These are phyloP conservation scores for Prionailurus bengalensis DNA, from an alignment of 2,113 vertebrate genomes.

Conservation along the genomic window DNA sequence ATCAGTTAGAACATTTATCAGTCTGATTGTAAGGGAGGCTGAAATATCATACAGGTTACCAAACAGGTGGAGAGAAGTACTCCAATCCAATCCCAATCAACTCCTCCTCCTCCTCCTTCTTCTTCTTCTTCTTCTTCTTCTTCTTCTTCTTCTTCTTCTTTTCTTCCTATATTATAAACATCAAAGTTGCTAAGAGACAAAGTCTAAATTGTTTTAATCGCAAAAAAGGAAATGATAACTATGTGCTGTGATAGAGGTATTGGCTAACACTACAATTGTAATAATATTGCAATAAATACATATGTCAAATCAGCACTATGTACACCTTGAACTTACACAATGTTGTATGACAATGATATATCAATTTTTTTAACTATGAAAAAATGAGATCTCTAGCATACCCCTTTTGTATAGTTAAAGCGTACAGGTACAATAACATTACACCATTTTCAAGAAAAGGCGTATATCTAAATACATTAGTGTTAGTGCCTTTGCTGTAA, in stretches of 20 bases:
- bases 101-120: neutral
- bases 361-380: neutral
- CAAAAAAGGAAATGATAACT: neutral
- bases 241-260: neutral
- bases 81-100: neutral
- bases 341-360: neutral
- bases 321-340: neutral
- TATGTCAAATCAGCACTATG: neutral
- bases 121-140: neutral
- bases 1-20: neutral
- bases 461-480: neutral
- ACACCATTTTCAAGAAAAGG: neutral
- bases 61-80: neutral
- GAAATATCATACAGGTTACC: neutral
- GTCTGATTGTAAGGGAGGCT: neutral
- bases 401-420: neutral
- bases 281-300: neutral
- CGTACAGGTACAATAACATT: neutral
- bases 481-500: neutral
- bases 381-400: neutral
- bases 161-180: neutral
- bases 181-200: neutral
- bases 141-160: neutral
- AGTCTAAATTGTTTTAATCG: neutral
- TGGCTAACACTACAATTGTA: neutral